Evolutionary conservation across 2,888 invertebrate species (phyloP), one percentile per base, ranked within the genome.

Genomic region (Seira ritae): DNA sequence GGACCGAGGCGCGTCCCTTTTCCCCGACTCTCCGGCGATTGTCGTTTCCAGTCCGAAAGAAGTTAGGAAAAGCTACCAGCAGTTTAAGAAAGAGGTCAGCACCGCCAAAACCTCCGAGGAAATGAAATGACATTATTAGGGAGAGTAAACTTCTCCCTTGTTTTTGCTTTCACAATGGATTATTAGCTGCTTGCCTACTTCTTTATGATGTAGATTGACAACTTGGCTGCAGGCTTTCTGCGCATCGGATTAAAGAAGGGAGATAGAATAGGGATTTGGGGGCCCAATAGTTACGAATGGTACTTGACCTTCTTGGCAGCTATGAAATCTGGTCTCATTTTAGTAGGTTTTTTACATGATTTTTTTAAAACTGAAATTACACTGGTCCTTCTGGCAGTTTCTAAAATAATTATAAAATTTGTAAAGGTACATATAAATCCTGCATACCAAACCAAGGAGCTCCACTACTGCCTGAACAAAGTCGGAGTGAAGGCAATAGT

Each of bases 261-360:
- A 0, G 96, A 97, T 89, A 91, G 94, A 8, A 90, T 97, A 1
- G 96, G 95, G 0, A 92, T 97, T 22, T 96, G 95, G 95, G 93
- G 94, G 0, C 95, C 96, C 0, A 97, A 96, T 91, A 92, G 92
- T 46, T 90, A 93, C 66, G 94, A 96, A 90, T 97, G 97, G 97
- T 93, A 94, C 83, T 89, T 96, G 0, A 91, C 93, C 0, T 93
- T 94, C 90, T 91, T 95, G 90, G 96, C 95, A 0, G 93, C 94
- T 0, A 93, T 94, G 0, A 93, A 95, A 85, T 93, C 93, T 0
- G 97, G 96, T 0, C 91, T 95, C 0, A 92, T 95, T 31, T 91
- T 95, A 90, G 96, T 95, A 90, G 91, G 90, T 85, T n/a, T n/a
- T n/a, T n/a, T n/a, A n/a, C n/a, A n/a, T n/a, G n/a, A n/a, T n/a